phyloP scores from a whole-genome alignment of 1,140 invertebrate species.

The Anoplophora glabripennis region DNA sequence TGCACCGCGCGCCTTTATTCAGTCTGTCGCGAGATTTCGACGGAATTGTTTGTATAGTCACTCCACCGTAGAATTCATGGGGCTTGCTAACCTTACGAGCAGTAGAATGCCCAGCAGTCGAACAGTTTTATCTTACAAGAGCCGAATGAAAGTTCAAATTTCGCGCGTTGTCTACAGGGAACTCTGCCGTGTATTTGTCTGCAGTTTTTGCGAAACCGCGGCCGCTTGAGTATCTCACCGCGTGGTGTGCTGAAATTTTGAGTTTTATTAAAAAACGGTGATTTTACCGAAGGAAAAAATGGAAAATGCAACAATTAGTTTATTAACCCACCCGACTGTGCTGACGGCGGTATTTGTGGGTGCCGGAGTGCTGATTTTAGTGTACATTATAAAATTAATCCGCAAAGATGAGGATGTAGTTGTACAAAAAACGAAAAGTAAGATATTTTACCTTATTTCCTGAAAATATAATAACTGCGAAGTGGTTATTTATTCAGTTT shows the following conservation, averaged over 20 bases:
- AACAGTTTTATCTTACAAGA: constrained; percentile 3
- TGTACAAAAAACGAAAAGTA: constrained; percentile 27
- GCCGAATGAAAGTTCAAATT: constrained; percentile 19
- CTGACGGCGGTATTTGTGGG: constrained; percentile 25
- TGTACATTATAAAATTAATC: constrained; percentile 32
- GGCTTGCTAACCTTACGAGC: constrained; percentile 5
- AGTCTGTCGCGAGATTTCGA: constrained; percentile 17
- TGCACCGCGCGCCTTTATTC: constrained; percentile 10
- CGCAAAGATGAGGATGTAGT: constrained; percentile 20
- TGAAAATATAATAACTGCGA: too few relatives aligned
- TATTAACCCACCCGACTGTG: constrained; percentile 20
- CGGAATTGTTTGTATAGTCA: neutral
- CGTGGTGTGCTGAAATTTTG: constrained; percentile 7
- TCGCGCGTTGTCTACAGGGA: constrained; percentile 11
- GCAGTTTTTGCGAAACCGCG: constrained; percentile 9
- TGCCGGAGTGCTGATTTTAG: constrained; percentile 25
- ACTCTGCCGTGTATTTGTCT: constrained; percentile 6
- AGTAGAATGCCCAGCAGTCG: constrained; percentile 14
- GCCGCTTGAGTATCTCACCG: constrained; percentile 12
- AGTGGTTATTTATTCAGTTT: too few relatives aligned
- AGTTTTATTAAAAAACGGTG: too few relatives aligned
- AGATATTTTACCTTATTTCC: constrained; percentile 1
- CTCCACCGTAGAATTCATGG: constrained; percentile 5
- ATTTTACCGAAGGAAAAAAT: constrained; percentile 4
- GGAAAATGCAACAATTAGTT: constrained; percentile 10